A percentile compares a stretch with the other conserved stretches of the same genome.
These are phyloP conservation scores for Venturia canescens DNA, from an alignment of 1,140 invertebrate species.

Conservation along the genomic window DNA sequence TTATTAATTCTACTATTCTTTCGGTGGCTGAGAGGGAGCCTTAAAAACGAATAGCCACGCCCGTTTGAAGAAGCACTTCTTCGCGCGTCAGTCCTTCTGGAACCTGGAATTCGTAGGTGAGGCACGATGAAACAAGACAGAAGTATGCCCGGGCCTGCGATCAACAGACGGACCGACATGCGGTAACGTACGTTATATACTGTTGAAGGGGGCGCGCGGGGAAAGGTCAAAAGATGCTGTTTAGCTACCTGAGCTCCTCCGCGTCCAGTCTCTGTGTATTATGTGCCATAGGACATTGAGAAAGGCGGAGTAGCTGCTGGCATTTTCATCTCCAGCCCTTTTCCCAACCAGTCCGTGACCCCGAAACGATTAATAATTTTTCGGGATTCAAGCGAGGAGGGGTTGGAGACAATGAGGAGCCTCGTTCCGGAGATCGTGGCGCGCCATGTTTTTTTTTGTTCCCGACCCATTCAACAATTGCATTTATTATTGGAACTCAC, in stretches of 20 bases:
- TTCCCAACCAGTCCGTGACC: slow-evolving; percentile 56
- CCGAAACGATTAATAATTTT: slow-evolving; percentile 66
- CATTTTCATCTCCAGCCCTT: slow-evolving; percentile 54
- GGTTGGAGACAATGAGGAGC: slow-evolving; percentile 48
- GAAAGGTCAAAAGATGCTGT: slow-evolving; percentile 59
- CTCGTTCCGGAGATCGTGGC: background rate
- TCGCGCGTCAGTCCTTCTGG: slow-evolving; percentile 43
- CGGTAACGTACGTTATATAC: slow-evolving; percentile 48
- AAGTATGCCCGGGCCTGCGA: background rate
- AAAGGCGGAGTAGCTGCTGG: slow-evolving; percentile 51
- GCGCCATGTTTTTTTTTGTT: background rate
- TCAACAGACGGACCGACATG: slow-evolving; percentile 22
- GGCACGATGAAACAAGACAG: background rate
- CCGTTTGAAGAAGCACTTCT: slow-evolving; percentile 55
- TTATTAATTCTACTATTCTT: slow-evolving; percentile 75
- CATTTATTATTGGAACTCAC: background rate
- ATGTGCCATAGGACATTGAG: slow-evolving; percentile 70
- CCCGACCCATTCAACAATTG: background rate
- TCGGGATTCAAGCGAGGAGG: slow-evolving; percentile 32
- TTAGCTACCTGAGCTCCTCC: slow-evolving; percentile 54
- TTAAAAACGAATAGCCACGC: slow-evolving; percentile 52
- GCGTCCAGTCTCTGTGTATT: slow-evolving; percentile 63
- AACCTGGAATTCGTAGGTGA: slow-evolving; percentile 26
- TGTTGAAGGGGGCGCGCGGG: background rate
- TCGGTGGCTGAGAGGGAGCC: slow-evolving; percentile 56